Conservation (phyloP, 2,797 vertebrate genomes). For the Cyclura pinguis region DNA sequence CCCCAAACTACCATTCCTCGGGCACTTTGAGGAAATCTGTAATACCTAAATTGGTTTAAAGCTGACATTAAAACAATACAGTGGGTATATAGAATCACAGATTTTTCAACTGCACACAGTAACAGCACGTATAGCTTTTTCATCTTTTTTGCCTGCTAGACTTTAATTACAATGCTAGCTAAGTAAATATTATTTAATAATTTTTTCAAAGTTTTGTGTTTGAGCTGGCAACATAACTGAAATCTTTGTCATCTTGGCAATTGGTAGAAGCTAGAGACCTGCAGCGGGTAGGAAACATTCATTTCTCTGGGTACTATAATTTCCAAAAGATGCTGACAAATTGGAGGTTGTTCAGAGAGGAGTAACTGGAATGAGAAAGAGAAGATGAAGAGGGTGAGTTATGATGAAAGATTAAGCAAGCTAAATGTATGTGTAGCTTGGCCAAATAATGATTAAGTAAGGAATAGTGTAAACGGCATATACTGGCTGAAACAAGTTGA, state of each 20-base stretch:
- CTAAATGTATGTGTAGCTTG: constrained; percentile 42
- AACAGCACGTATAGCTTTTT: background rate
- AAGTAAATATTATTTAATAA: background rate
- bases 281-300: background rate
- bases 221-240: background rate
- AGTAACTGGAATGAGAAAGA: constrained; percentile 28
- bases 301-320: constrained; percentile 13
- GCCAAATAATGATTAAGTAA: constrained; percentile 41
- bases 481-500: constrained; percentile 19
- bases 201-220: background rate
- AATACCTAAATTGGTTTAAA: background rate
- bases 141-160: background rate
- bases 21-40: background rate
- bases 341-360: constrained; percentile 49
- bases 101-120: background rate
- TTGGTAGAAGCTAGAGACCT: background rate
- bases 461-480: constrained; percentile 6
- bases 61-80: background rate
- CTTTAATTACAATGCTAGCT: constrained; percentile 11
- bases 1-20: background rate
- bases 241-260: accelerated
- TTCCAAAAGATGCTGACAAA: constrained; percentile 56
- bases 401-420: constrained; percentile 46
- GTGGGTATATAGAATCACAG: background rate
- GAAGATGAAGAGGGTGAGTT: constrained; percentile 39